A percentile compares a stretch with the other conserved stretches of the same genome.
Evolutionary conservation across 2,888 invertebrate species (phyloP).

Genomic region (Drosophila atroscutellata): DNA sequence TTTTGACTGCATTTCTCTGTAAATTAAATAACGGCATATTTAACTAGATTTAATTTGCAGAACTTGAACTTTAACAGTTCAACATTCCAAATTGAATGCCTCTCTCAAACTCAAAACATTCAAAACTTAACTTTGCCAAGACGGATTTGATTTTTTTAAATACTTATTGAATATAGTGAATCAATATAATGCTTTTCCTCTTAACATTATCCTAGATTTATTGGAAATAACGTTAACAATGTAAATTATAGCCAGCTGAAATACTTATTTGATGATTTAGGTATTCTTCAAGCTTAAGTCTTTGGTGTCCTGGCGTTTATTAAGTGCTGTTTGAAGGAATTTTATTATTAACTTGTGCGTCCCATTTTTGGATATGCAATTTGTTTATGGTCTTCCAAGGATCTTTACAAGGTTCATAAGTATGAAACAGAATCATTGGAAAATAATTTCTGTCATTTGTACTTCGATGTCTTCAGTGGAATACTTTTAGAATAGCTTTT

Average conservation of each 20-base stretch:
- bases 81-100: background rate
- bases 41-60: no score
- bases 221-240: background rate
- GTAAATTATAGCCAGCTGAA: background rate
- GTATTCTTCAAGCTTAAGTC: background rate
- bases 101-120: no score
- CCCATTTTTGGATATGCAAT: background rate
- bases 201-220: background rate
- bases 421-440: background rate
- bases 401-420: background rate
- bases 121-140: background rate
- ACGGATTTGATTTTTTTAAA: background rate
- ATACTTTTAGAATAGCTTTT: no score
- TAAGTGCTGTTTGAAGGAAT: background rate
- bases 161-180: background rate
- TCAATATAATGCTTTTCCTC: no score
- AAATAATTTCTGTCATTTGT: background rate
- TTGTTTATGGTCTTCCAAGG: background rate
- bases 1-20: slow-evolving; percentile 1
- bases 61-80: background rate
- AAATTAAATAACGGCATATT: background rate
- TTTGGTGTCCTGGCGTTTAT: background rate
- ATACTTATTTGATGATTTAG: background rate
- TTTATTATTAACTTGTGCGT: background rate
- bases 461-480: background rate